These are phyloP conservation scores for Pelobates fuscus DNA, from an alignment of 2,113 vertebrate genomes.

Conservation along the genomic window DNA sequence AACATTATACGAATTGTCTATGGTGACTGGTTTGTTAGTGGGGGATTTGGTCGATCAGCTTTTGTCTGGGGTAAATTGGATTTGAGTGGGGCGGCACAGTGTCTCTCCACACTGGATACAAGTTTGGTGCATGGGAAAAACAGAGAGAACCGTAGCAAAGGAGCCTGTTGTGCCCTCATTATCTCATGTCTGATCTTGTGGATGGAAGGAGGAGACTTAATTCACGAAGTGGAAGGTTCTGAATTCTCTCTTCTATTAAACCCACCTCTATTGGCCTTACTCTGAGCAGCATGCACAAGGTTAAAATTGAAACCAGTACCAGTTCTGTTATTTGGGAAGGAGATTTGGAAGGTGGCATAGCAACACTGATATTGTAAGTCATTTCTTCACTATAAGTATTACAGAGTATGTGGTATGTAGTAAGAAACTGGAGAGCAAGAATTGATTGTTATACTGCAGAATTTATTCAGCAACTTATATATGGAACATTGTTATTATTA, in stretches of 20 bases:
- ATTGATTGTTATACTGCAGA: too few species aligned
- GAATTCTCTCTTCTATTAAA: constrained; percentile 15
- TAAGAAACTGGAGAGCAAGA: too few species aligned
- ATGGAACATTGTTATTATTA: too few species aligned
- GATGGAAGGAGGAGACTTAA: constrained; percentile 73
- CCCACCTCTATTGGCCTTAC: background rate
- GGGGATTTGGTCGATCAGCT: constrained; percentile 86
- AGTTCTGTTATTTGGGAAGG: background rate
- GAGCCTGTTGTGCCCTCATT: constrained; percentile 80
- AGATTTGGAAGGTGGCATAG: too few species aligned
- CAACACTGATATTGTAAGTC: too few species aligned
- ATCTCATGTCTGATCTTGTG: constrained; percentile 83
- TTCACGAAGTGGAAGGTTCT: constrained; percentile 54
- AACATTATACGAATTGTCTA: constrained; percentile 85
- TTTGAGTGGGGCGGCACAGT: constrained; percentile 85
- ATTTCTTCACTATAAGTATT: too few species aligned
- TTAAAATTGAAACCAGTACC: background rate
- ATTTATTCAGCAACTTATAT: too few species aligned
- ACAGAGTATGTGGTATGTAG: too few species aligned
- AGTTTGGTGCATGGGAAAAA: constrained; percentile 84
- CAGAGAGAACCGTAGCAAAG: constrained; percentile 54
- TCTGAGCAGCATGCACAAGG: background rate
- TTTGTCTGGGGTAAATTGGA: constrained; percentile 90
- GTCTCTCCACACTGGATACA: constrained; percentile 86
- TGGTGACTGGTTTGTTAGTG: constrained; percentile 80